Evolutionary conservation across 1,140 invertebrate species (phyloP).

Genomic region (Diorhabda elongata): DNA sequence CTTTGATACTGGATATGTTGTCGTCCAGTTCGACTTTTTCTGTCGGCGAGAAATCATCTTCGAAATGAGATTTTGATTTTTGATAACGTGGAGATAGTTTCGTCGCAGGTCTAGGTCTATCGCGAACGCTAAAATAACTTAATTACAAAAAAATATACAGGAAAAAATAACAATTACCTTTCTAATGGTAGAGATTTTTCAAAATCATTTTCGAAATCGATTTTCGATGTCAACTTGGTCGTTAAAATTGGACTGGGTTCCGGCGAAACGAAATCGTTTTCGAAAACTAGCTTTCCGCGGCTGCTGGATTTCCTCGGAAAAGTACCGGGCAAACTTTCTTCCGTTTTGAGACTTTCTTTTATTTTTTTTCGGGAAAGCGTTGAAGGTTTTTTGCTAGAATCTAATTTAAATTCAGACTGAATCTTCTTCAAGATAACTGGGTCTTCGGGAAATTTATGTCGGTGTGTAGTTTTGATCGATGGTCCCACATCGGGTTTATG

Average conservation of each 20-base stretch:
- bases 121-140: background rate
- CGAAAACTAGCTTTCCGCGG: constrained; percentile 58
- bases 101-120: constrained; percentile 14
- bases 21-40: constrained; percentile 44
- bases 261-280: constrained; percentile 60
- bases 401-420: constrained; percentile 20
- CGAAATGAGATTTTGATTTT: constrained; percentile 60
- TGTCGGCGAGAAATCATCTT: constrained; percentile 66
- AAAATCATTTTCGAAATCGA: constrained; percentile 40
- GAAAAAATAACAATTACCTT: background rate
- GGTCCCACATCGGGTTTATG: constrained; percentile 35
- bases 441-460: constrained; percentile 31
- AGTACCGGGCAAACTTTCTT: constrained; percentile 32
- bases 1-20: constrained; percentile 39
- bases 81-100: constrained; percentile 42
- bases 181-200: constrained; percentile 18
- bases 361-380: constrained; percentile 32
- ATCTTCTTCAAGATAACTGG: constrained; percentile 28
- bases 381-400: constrained; percentile 33
- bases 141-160: background rate
- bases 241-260: constrained; percentile 32
- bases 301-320: constrained; percentile 36
- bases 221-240: constrained; percentile 21
- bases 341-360: constrained; percentile 39
- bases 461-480: constrained; percentile 18